Conservation (phyloP, 2,113 vertebrate genomes). For the Takifugu bimaculatus region DNA sequence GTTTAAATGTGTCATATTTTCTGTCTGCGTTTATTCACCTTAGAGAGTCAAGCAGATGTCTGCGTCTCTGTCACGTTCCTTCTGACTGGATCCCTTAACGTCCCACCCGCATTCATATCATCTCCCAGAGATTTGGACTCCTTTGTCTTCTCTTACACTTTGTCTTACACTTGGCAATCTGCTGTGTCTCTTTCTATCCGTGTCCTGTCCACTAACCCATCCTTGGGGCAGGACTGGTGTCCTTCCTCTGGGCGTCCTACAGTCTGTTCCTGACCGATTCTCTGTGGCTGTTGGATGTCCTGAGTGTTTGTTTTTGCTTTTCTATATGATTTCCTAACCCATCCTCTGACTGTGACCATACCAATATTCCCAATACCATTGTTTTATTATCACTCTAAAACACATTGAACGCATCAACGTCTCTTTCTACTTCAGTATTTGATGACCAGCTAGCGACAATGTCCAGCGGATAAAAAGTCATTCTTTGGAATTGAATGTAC, state of each 20-base stretch:
- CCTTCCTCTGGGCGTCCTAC: constrained; percentile 51
- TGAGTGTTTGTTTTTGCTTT: not conserved
- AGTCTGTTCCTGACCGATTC: not conserved
- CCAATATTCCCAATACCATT: not conserved
- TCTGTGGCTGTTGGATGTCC: constrained; percentile 4
- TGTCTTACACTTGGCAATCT: constrained; percentile 8
- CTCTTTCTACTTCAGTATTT: no score
- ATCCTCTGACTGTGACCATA: not conserved
- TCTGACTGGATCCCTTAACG: no score
- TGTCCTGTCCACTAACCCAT: constrained; percentile 40
- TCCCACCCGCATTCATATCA: not conserved
- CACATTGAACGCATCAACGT: no score
- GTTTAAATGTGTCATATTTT: no score
- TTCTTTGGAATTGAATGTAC: no score
- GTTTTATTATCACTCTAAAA: no score
- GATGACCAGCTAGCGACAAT: no score
- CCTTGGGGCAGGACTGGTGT: constrained; percentile 34
- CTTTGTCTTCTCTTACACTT: constrained; percentile 25
- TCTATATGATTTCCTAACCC: constrained; percentile 13
- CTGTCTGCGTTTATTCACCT: no score
- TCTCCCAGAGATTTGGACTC: constrained; percentile 1
- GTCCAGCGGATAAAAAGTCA: no score
- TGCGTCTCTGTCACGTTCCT: no score
- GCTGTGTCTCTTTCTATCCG: constrained; percentile 37
- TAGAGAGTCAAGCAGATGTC: not conserved